Evolutionary conservation across 2,797 vertebrate species (phyloP), one percentile per base, ranked within the genome.

Genomic region (Clarias fuscus): DNA sequence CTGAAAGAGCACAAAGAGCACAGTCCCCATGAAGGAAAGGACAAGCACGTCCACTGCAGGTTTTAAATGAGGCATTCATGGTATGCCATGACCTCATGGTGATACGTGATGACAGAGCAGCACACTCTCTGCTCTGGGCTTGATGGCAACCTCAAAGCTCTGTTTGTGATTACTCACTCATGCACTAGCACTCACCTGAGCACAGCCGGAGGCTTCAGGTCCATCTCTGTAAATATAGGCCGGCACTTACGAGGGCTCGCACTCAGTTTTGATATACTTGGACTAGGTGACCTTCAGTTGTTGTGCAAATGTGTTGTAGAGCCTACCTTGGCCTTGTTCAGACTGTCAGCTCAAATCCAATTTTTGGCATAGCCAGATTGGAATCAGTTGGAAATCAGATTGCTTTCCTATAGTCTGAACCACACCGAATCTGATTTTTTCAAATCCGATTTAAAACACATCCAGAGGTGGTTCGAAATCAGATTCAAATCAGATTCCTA

Each of bases 91-190:
- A 58, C 70, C 76, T 86, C 84, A 88, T 76, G 53, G 59, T 90
- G 61, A 90, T 90, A 53, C 7, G 43, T 86, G 40, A 70, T 88
- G 86, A 85, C 88, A 88, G 65, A 83, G 59, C 70, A 64, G 1
- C 70, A n/a, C 18, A 59, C 76, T 87, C 62, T 82, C 65, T 13
- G 33, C 59, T 78, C 70, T 65, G 61, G 71, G 43, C 84, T 84
- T 33, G 20, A 22, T 53, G 73, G 48, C 68, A 88, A 56, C 80
- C 87, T 83, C 59, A 61, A 85, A 68, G 76, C 79, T 58, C 62
- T 71, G 75, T n/a, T 73, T 43, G 40, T 62, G 77, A 88, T 86
- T 75, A 88, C 14, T 88, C 78, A 85, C 71, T 70, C 43, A 22
- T 14, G 22, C 71, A 61, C 48, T 78, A 61, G 70, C 71, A 87